Percentiles rank a stretch among this genome's conserved stretches.
Evolutionary conservation across 1,140 invertebrate species (phyloP).

Genomic region (Dysdera silvatica): DNA sequence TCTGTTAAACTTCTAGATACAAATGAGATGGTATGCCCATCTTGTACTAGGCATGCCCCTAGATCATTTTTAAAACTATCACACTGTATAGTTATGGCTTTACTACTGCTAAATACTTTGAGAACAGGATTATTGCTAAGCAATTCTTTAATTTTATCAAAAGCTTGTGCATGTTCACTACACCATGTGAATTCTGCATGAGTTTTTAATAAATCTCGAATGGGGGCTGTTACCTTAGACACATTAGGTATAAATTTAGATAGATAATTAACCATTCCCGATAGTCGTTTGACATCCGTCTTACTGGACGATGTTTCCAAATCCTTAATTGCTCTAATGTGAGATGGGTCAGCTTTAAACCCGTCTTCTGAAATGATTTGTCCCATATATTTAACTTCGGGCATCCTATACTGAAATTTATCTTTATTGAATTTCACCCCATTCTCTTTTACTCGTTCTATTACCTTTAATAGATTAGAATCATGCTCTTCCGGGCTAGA

Average conservation of each 20-base stretch:
- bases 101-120: neutral
- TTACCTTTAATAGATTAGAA: conserved; percentile 36
- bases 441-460: conserved; percentile 37
- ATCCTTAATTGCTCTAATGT: conserved; percentile 37
- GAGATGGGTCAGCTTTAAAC: conserved; percentile 37
- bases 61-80: conserved; percentile 8
- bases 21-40: conserved; percentile 1
- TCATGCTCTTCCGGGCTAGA: conserved; percentile 34
- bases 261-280: conserved; percentile 36
- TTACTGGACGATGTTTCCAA: conserved; percentile 6
- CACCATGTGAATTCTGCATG: neutral
- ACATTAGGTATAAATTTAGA: no score
- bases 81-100: neutral
- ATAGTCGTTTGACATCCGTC: conserved; percentile 36
- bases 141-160: neutral
- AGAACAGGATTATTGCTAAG: conserved; percentile 3
- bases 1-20: conserved; percentile 7
- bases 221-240: no score
- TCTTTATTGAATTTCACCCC: conserved; percentile 41
- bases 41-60: neutral
- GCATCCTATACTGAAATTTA: conserved; percentile 32
- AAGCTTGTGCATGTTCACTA: neutral
- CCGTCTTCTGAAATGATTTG: neutral
- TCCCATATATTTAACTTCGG: neutral
- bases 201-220: no score